Evolutionary conservation across 1,140 invertebrate species (phyloP).

Genomic region (Tetragnatha versicolor): DNA sequence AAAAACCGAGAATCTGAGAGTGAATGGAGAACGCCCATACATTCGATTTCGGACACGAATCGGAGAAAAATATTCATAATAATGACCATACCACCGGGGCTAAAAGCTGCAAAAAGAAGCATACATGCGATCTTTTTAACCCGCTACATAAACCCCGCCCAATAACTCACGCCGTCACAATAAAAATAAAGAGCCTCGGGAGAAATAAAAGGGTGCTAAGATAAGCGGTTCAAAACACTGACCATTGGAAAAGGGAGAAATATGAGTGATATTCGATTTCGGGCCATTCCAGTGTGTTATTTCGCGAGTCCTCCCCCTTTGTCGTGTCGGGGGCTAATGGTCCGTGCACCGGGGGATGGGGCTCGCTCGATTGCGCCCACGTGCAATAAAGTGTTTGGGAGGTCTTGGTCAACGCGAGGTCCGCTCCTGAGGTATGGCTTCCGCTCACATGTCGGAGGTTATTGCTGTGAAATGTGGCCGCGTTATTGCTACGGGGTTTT

Average conservation of each 20-base stretch:
- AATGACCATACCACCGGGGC: too few relatives aligned
- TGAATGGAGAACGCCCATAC: too few relatives aligned
- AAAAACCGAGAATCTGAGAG: too few relatives aligned
- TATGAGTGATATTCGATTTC: slow-evolving; percentile 22
- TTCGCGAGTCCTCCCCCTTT: slow-evolving; percentile 6
- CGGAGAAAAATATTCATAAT: too few relatives aligned
- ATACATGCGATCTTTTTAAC: too few relatives aligned
- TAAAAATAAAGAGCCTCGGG: not conserved
- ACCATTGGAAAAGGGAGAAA: slow-evolving; percentile 16
- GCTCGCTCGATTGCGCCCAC: slow-evolving; percentile 21
- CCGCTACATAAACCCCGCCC: too few relatives aligned
- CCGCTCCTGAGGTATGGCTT: too few relatives aligned
- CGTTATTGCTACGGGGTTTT: too few relatives aligned
- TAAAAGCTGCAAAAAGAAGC: too few relatives aligned
- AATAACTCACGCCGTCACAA: slow-evolving; percentile 12
- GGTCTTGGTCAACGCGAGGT: slow-evolving; percentile 10
- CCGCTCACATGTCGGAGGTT: too few relatives aligned
- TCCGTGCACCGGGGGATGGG: slow-evolving; percentile 5
- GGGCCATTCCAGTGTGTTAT: slow-evolving; percentile 29
- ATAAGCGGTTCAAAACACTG: slow-evolving; percentile 22
- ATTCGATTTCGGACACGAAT: too few relatives aligned
- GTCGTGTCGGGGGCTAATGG: not conserved
- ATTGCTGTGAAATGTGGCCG: too few relatives aligned
- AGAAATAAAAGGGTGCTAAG: slow-evolving; percentile 27
- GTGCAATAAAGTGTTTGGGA: slow-evolving; percentile 20